phyloP scores from a whole-genome alignment of 2,113 vertebrate genomes.

The Callospermophilus lateralis region DNA sequence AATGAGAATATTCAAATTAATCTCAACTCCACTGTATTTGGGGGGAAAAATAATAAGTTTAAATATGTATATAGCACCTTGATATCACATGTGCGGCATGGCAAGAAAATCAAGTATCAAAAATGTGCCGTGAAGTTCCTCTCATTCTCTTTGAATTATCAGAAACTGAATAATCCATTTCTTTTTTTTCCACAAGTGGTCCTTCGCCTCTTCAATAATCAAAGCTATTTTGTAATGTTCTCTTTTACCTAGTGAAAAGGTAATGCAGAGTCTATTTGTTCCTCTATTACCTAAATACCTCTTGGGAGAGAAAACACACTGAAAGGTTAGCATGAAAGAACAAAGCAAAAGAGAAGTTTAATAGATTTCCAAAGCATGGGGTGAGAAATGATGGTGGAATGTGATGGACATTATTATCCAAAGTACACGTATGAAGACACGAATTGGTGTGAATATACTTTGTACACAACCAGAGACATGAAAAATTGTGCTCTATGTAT shows the following conservation, averaged over 20 bases:
- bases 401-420: too few species aligned
- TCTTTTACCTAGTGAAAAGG: not conserved
- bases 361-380: not conserved
- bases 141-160: not conserved
- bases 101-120: not conserved
- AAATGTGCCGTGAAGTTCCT: not conserved
- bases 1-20: not conserved
- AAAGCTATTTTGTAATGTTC: not conserved
- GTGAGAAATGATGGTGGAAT: too few species aligned
- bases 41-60: not conserved
- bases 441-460: too few species aligned
- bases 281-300: not conserved
- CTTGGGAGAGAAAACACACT: not conserved
- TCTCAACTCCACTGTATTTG: not conserved
- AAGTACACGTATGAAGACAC: too few species aligned
- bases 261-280: not conserved
- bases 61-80: not conserved
- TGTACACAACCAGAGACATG: too few species aligned
- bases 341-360: not conserved
- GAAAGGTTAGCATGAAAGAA: not conserved
- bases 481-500: too few species aligned
- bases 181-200: not conserved
- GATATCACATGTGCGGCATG: not conserved
- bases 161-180: not conserved
- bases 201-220: not conserved